Percentiles rank a stretch among this genome's conserved stretches.
These are phyloP conservation scores for Sorex fumeus DNA, from an alignment of 2,113 vertebrate genomes.

Conservation along the genomic window DNA sequence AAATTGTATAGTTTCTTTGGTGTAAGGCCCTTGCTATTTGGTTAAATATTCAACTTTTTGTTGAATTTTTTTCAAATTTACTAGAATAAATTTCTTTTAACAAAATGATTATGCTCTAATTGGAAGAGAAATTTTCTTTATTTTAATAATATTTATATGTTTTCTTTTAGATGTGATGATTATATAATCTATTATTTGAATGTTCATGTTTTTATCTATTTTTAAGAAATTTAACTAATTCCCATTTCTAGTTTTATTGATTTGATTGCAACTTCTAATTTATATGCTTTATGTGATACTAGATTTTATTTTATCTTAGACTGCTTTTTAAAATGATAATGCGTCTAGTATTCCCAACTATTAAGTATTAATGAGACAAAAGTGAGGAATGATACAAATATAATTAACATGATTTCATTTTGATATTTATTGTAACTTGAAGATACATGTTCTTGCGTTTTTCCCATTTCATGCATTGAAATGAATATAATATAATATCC, in stretches of 20 bases:
- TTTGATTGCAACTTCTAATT: neutral
- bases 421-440: neutral
- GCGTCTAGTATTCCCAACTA: neutral
- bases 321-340: neutral
- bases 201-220: constrained; percentile 27
- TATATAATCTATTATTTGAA: neutral
- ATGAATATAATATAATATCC: neutral
- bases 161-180: constrained; percentile 2
- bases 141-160: constrained; percentile 18
- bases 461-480: neutral
- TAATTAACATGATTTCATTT: neutral
- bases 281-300: no score
- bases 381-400: constrained; percentile 16
- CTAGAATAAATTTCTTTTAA: neutral
- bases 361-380: neutral
- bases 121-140: neutral
- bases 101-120: neutral
- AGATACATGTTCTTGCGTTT: neutral
- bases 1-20: constrained; percentile 9
- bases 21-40: constrained; percentile 2
- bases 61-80: neutral
- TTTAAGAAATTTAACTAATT: constrained; percentile 37
- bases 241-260: constrained; percentile 11
- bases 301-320: neutral
- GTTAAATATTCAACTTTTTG: constrained; percentile 29